Base-by-base conservation (phyloP, 2,888 invertebrate species). In the Drosophila pegasa region DNA sequence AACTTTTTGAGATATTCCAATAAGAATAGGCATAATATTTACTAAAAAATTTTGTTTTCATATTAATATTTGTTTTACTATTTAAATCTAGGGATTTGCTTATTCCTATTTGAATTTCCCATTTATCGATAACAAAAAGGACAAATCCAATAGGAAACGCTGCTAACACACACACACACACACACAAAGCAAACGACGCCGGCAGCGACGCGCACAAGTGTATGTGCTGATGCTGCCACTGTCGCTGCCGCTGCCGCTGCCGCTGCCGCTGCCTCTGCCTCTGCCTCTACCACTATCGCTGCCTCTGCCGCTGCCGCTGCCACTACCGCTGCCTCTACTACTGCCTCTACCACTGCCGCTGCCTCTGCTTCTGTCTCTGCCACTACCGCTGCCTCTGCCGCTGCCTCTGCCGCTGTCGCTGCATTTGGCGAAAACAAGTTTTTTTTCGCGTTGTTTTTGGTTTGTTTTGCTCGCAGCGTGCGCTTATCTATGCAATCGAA, bases 401-500 rank as follows among this genome's bases (percentile, higher is more conserved):
- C 25, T 25, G 25, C 40, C 50, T 37, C 35, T 31, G 31, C 37
- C 16, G 16, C 37, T 37, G 35, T 22, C 54, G 50, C 41, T 56
- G 59, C 48, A 61, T 37, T 48, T 61, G 47, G 40, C 52, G 50
- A 63, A 63, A 69, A 70, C 63, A 70, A 52, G 48, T 71, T 61
- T 45, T 61, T 71, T 61, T 45, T 61, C 31, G 40, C 41, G 40
- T 52, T 27, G 20, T 41, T 41, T 47, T 47, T 54, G 12, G 35
- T 66, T 68, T 66, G 47, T 60, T 66, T 59, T 47, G 51, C 45
- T 59, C 56, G 22, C 64, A 25, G 27, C 55, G 31, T 70, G 59
- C 52, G 62, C 75, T 75, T 75, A 77, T 75, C 75, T 77, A 60
- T 72, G 75, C 60, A 78, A 76, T 70, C 75, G 60, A 60, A 59